Conservation (phyloP, 2,113 vertebrate species). For the Pollimyrus isidori region DNA sequence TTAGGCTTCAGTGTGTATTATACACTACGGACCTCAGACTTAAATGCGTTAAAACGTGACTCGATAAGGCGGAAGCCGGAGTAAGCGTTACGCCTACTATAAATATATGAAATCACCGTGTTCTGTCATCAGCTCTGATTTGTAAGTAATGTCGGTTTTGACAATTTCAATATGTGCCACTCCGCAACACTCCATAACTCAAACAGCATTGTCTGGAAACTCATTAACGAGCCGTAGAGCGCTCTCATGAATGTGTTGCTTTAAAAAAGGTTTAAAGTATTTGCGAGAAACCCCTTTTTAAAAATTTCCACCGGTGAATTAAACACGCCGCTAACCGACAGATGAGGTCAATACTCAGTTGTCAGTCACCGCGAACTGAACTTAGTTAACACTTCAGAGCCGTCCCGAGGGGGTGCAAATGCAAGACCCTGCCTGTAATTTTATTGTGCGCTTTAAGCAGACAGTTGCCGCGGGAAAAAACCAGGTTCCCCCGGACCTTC, state of each 20-base stretch:
- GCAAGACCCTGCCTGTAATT: constrained; percentile 70
- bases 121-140: background rate
- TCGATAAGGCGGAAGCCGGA: background rate
- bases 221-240: constrained; percentile 64
- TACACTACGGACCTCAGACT: background rate
- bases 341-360: constrained; percentile 74
- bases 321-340: constrained; percentile 73
- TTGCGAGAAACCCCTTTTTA: constrained; percentile 66
- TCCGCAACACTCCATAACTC: constrained; percentile 17
- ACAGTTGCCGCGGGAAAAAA: constrained; percentile 78
- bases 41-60: background rate
- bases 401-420: constrained; percentile 87
- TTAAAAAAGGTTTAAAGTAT: constrained; percentile 56
- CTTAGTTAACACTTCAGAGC: constrained; percentile 85
- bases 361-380: constrained; percentile 80
- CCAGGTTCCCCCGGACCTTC: constrained; percentile 69
- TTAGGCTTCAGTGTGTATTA: background rate
- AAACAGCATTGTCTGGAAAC: constrained; percentile 48
- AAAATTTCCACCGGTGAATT: constrained; percentile 26
- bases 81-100: background rate
- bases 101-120: background rate
- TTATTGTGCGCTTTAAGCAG: constrained; percentile 74
- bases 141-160: constrained; percentile 12
- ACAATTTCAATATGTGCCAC: constrained; percentile 20
- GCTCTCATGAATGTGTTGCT: constrained; percentile 62